A percentile compares a stretch with the other conserved stretches of the same genome.
phyloP scores from a whole-genome alignment of 2,797 vertebrate genomes.

The Malurus splendens region DNA sequence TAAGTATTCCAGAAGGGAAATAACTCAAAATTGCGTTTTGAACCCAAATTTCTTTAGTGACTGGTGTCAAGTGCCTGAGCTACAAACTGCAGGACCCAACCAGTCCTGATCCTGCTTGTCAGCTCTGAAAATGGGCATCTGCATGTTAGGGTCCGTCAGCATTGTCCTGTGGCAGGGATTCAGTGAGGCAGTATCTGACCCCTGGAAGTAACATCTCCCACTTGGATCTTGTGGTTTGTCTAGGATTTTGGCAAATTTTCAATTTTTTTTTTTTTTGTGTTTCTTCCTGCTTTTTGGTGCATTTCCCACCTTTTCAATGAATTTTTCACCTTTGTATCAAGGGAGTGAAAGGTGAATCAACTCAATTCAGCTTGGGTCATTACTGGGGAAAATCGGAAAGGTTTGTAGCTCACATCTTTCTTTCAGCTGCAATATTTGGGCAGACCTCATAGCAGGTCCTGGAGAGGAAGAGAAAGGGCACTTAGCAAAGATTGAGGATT shows the following conservation, averaged over 20 bases:
- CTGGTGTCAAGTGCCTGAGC: not conserved
- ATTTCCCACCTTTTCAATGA: not conserved
- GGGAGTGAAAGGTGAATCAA: not conserved
- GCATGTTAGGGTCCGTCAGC: not conserved
- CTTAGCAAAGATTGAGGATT: not conserved
- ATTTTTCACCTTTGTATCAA: not conserved
- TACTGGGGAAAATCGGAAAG: not conserved
- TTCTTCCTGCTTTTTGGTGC: not conserved
- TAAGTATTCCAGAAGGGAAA: not conserved
- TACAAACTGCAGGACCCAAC: not conserved
- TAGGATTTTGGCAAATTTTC: not conserved
- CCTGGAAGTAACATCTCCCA: not conserved
- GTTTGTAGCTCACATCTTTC: not conserved
- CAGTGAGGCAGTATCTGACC: not conserved
- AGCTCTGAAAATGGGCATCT: not conserved
- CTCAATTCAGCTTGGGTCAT: rapidly evolving
- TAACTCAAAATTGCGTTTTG: not conserved
- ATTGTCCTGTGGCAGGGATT: not conserved
- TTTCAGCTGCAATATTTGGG: not conserved
- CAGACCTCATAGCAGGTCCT: not conserved
- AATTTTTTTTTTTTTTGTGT: not conserved
- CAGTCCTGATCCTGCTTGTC: not conserved
- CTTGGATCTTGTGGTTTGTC: not conserved
- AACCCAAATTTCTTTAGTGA: not conserved
- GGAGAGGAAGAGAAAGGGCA: not conserved